Base-by-base conservation (phyloP, 2,797 vertebrate genomes). In the Falco rusticolus region DNA sequence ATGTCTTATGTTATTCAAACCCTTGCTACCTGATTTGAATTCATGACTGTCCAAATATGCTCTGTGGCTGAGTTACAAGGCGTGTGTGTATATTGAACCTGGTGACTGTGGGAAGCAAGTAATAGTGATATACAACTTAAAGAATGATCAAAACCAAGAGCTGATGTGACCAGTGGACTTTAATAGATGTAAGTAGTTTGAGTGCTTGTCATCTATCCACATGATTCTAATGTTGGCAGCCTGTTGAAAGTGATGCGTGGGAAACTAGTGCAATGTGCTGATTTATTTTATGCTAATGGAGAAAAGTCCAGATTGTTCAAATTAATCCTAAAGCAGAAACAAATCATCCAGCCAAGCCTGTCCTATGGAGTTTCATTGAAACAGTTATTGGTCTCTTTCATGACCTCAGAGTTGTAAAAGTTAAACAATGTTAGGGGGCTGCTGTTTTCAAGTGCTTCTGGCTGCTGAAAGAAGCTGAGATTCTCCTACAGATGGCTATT, bases 271-370 rank as follows among this genome's bases (percentile, higher is more conserved):
- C 83, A 83, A 88, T 90, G 92, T 93, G 89, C 84, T 93, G 95
- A 97, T 96, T 94, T 96, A 83, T 95, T 97, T 96, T 95, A 96
- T 91, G 90, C 84, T 97, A 90, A 96, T 91, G 33, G 92, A 0
- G 83, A 94, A 76, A 86, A 90, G 87, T 96, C 92, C 94, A 96
- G 95, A 95, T 95, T 97, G 94, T 97, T 97, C 94, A 90, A 94
- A 97, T 97, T 96, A 97, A 90, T 94, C 83, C 74, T 91, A 94
- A 94, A 94, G 89, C 70, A 95, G 94, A 93, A 96, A 87, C 78
- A 92, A 95, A 89, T 90, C 81, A 87, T 34, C 60, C 83, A 82
- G 84, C 86, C 95, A 85, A 93, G 77, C 63, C 84, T 56, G 87
- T 96, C 94, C 78, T 95, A 94, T 94, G 90, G 93, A 90, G 81